Evolutionary conservation across 2,113 vertebrate genomes (phyloP), one percentile per base, ranked within the genome.

Genomic region (Tachuris rubrigastra): DNA sequence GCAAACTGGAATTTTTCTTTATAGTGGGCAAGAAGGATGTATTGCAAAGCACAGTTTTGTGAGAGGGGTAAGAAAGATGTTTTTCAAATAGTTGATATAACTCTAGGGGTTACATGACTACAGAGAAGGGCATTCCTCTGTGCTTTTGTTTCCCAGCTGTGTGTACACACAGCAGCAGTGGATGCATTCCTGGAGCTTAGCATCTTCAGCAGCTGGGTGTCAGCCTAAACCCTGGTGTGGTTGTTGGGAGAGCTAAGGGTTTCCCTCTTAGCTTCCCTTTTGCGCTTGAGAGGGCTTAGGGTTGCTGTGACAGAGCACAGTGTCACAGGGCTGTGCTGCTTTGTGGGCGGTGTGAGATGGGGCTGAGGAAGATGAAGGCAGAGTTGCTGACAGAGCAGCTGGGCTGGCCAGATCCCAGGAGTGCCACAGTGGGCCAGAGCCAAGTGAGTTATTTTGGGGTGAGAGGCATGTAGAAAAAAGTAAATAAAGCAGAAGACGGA

Each of bases 401-500:
- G 85, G 10, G 35, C 69, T 58, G 31, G 6, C 19, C 1, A 0
- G 23, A 31, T 90, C 20, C n/a, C 49, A 41, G 9, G 83, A 81
- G 13, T 27, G 50, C 47, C 52, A 19, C 6, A 4, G 42, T 60
- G 2, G 0, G 72, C 72, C 30, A 0, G 0, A 86, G 39, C 25
- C 0, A 0, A 14, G 42, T 52, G 55, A 62, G 62, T 91, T 91
- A 87, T 95, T 87, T 62, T 28, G 44, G 77, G 66, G 76, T 92
- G 83, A 82, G 52, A 62, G 30, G 22, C 49, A 25, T 66, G 66
- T 76, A 39, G 71, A 93, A 77, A 69, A 95, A 90, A 17, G 52
- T 90, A 97, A 97, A 98, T 96, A 97, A 97, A 98, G 63, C n/a
- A 80, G 65, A 88, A 91, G 94, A 96, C 96, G 69, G 91, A 97